A percentile compares a stretch with the other conserved stretches of the same genome.
phyloP scores from a whole-genome alignment of 2,797 vertebrate species.

The Melanotaenia trifasciata region DNA sequence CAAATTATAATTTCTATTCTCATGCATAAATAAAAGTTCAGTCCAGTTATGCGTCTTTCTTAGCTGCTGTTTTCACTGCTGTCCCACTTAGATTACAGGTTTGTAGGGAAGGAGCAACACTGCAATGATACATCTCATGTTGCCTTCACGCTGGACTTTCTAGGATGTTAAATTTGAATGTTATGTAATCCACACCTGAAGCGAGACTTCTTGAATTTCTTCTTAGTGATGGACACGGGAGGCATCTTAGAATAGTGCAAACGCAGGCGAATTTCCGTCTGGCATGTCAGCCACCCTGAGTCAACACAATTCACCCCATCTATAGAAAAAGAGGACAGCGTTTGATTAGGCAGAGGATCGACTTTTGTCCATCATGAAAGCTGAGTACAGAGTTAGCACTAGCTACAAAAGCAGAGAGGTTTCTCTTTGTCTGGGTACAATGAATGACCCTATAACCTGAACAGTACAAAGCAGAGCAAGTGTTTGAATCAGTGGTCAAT shows the following conservation, averaged over 20 bases:
- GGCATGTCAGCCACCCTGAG: conserved; percentile 96
- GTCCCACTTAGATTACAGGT: not conserved
- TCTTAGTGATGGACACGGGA: conserved; percentile 95
- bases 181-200: conserved; percentile 87
- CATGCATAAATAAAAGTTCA: not conserved
- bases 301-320: conserved; percentile 90
- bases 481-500: not conserved
- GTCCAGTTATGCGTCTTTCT: not conserved
- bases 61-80: not conserved
- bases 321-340: conserved; percentile 57
- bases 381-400: conserved; percentile 17
- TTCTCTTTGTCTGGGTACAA: conserved; percentile 5
- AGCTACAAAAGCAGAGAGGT: not conserved
- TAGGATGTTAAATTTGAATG: conserved; percentile 30
- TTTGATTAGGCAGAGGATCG: not conserved
- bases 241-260: conserved; percentile 93
- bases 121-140: conserved; percentile 9
- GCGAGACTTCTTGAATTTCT: conserved; percentile 96
- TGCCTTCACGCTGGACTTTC: conserved; percentile 27
- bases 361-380: conserved; percentile 18
- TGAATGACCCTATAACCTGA: conserved; percentile 5
- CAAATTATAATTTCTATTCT: not conserved
- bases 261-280: conserved; percentile 95
- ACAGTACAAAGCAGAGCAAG: conserved; percentile 9
- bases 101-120: not conserved